Base-by-base conservation (phyloP, 23 tunicate genomes). In the Ciona savignyi region DNA sequence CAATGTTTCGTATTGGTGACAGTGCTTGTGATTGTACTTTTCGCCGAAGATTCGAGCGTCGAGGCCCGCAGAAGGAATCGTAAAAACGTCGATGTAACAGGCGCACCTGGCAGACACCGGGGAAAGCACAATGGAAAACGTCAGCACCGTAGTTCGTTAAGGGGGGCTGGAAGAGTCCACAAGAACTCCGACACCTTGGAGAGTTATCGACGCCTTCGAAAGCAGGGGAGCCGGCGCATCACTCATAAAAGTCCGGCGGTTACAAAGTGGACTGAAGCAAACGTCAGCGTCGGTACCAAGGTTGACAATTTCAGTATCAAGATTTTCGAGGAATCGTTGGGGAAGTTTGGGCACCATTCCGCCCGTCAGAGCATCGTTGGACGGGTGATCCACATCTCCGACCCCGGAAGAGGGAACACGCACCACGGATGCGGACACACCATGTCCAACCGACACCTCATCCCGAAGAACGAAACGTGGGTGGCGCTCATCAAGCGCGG, bases 401-500 rank as follows among this genome's bases (percentile, higher is more conserved):
- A 88, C 32, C 83, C 84, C 60, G 81, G 75, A 1, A 67, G 71
- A 66, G 28, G 60, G 23, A 26, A 66, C 42, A 60, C 86, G 3
- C 80, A 88, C 73, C 77, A 60, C 31, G 96, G 87, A 2, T 88
- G 96, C 80, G 73, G 70, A 0, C 62, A 70, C 35, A 81, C 60
- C 35, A 72, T 88, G 63, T 79, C 67, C 0, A 88, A 81, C 72
- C 32, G 9, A 21, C 27, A 34, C 0, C 77, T 69, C 4, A 77
- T 88, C 30, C 96, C 96, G 2, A 29, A 34, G 31, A 48, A 77
- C 27, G 78, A 73, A 56, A 68, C 87, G 2, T 88, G 96, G 96
- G 77, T 88, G 25, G 96, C 96, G 66, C 69, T 88, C 35, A 77
- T 88, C 3, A 75, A 77, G 48, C 32, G 96, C 32, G 96, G 96